These are phyloP conservation scores for Rotaria magnacalcarata DNA, from an alignment of 2,888 invertebrate genomes.

Conservation along the genomic window DNA sequence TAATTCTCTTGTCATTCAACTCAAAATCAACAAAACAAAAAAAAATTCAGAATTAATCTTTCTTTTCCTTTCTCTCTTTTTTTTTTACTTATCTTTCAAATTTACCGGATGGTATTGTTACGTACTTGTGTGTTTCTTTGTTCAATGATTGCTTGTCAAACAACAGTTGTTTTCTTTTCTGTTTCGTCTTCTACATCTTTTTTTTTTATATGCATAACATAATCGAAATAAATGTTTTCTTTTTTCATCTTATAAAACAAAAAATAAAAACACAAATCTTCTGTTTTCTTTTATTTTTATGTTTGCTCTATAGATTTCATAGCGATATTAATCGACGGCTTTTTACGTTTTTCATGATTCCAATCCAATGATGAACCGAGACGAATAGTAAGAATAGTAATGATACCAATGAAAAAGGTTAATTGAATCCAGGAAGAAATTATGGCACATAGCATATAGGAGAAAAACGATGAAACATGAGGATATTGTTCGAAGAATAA, in stretches of 20 bases:
- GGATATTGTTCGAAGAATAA: slow-evolving; percentile 15
- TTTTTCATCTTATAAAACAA: neutral
- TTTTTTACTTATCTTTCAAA: neutral
- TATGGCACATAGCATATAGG: neutral
- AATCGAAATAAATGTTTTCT: slow-evolving; percentile 12
- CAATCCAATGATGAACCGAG: slow-evolving; percentile 3
- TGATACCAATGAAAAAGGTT: neutral
- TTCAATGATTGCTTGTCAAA: neutral
- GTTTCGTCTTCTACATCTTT: neutral
- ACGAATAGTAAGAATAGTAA: neutral
- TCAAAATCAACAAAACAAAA: neutral
- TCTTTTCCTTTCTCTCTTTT: neutral
- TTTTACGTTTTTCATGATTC: neutral
- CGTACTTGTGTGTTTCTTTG: neutral
- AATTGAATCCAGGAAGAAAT: slow-evolving; percentile 10
- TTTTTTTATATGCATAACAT: neutral
- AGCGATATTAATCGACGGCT: neutral
- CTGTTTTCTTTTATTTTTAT: neutral
- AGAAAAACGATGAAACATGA: neutral
- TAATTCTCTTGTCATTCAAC: neutral
- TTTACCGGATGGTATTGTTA: neutral
- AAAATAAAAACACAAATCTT: neutral
- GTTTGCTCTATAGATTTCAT: neutral
- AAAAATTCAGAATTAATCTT: neutral
- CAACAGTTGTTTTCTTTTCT: neutral